These are phyloP conservation scores for Hippoglossus hippoglossus DNA, from an alignment of 2,797 vertebrate genomes.

Conservation along the genomic window DNA sequence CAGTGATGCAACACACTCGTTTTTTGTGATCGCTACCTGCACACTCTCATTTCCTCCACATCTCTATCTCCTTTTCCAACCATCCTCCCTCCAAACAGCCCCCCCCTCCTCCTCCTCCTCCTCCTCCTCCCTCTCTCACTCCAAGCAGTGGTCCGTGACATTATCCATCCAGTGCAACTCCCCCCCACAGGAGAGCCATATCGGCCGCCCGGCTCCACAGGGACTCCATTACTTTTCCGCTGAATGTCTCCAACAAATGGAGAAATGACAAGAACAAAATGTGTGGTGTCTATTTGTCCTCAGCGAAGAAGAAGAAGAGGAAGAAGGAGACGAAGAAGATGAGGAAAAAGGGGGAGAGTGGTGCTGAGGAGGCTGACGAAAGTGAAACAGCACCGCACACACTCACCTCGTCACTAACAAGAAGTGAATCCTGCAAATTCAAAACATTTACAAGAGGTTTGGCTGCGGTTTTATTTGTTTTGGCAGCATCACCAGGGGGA, in stretches of 20 bases:
- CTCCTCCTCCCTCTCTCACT: slow-evolving; percentile 2
- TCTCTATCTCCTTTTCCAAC: neutral
- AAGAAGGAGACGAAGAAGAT: neutral
- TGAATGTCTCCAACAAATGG: slow-evolving; percentile 65
- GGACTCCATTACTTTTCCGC: slow-evolving; percentile 72
- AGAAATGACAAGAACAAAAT: slow-evolving; percentile 74
- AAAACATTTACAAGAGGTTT: slow-evolving; percentile 33
- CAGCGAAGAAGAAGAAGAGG: neutral
- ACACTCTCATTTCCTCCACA: slow-evolving; percentile 19
- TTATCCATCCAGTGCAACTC: slow-evolving; percentile 67
- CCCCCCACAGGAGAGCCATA: slow-evolving; percentile 62
- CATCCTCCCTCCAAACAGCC: neutral
- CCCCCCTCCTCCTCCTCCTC: neutral
- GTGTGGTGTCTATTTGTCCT: slow-evolving; percentile 55
- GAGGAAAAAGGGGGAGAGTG: no score
- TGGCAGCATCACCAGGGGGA: slow-evolving; percentile 53
- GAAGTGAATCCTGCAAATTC: slow-evolving; percentile 61
- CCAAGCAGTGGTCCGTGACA: slow-evolving; percentile 69
- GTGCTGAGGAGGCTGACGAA: slow-evolving; percentile 45
- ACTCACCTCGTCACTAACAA: slow-evolving; percentile 60
- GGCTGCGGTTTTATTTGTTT: slow-evolving; percentile 39
- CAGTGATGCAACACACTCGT: slow-evolving; percentile 10
- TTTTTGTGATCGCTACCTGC: slow-evolving; percentile 2
- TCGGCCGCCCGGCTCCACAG: slow-evolving; percentile 58
- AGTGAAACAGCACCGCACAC: slow-evolving; percentile 33